These are phyloP conservation scores for Hirundichthys speculiger DNA, from an alignment of 2,113 vertebrate genomes.

Conservation along the genomic window DNA sequence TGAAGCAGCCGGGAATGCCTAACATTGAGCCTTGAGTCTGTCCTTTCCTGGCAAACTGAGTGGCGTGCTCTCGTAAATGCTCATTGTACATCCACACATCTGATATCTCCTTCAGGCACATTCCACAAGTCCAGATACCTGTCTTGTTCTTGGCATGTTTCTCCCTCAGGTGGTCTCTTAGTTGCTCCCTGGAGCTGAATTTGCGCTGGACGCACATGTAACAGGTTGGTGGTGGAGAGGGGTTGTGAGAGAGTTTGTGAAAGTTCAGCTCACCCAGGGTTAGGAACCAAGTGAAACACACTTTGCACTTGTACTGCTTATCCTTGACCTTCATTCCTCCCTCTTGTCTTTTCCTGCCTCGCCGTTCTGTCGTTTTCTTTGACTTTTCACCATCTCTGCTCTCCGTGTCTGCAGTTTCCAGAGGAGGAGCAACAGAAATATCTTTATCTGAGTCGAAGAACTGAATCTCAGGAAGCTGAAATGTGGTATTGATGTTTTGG, in stretches of 20 bases:
- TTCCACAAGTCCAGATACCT: slow-evolving; percentile 95
- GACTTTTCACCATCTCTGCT: slow-evolving; percentile 56
- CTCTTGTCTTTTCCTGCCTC: slow-evolving; percentile 76
- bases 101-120: slow-evolving; percentile 95
- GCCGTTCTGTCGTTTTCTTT: slow-evolving; percentile 72
- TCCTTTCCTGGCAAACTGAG: slow-evolving; percentile 91
- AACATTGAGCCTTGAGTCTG: slow-evolving; percentile 86
- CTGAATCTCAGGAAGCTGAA: slow-evolving; percentile 84
- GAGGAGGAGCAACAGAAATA: slow-evolving; percentile 48
- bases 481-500: slow-evolving; percentile 81
- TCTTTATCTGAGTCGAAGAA: slow-evolving; percentile 81
- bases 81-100: slow-evolving; percentile 99
- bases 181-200: slow-evolving; percentile 93
- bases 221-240: slow-evolving; percentile 94
- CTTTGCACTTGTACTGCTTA: slow-evolving; percentile 94
- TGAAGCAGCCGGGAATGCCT: slow-evolving; percentile 83
- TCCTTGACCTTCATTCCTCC: slow-evolving; percentile 83
- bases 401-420: slow-evolving; percentile 39
- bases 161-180: slow-evolving; percentile 92
- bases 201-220: slow-evolving; percentile 98
- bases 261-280: slow-evolving; percentile 92
- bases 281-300: slow-evolving; percentile 95
- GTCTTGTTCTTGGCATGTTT: slow-evolving; percentile 92
- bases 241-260: slow-evolving; percentile 94
- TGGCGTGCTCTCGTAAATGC: slow-evolving; percentile 93